These are phyloP conservation scores for Xiphophorus couchianus DNA, from an alignment of 2,113 vertebrate species.

Conservation along the genomic window DNA sequence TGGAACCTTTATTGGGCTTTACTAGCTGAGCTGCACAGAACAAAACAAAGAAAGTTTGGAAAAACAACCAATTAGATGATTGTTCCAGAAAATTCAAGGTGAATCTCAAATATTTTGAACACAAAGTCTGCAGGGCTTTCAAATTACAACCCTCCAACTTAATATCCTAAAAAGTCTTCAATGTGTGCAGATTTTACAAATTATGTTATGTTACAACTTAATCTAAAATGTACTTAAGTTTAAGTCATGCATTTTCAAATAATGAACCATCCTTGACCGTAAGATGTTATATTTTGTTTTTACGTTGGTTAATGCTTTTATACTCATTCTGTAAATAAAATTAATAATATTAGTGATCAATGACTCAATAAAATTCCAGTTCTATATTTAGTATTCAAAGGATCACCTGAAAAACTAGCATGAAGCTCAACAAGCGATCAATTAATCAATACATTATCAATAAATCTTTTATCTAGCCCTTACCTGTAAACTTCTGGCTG, in stretches of 20 bases:
- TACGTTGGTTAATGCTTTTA: too few relatives aligned
- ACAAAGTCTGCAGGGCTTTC: neutral
- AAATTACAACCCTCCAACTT: neutral
- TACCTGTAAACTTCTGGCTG: slow-evolving; percentile 71
- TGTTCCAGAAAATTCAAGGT: neutral
- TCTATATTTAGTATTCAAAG: too few relatives aligned
- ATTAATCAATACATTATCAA: neutral
- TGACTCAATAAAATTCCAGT: too few relatives aligned
- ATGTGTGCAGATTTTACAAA: neutral
- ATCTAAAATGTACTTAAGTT: too few relatives aligned
- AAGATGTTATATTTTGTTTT: too few relatives aligned
- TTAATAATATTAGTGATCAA: too few relatives aligned
- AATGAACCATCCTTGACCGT: too few relatives aligned
- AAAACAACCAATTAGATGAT: too few relatives aligned
- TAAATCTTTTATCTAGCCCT: neutral
- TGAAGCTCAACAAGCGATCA: too few relatives aligned
- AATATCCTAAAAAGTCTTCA: neutral
- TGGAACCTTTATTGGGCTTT: slow-evolving; percentile 62
- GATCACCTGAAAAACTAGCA: too few relatives aligned
- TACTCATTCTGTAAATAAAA: too few relatives aligned
- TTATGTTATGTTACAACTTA: neutral
- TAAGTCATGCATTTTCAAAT: too few relatives aligned
- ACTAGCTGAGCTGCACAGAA: slow-evolving; percentile 52
- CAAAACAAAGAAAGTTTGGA: neutral
- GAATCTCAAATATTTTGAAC: neutral